phyloP scores from a whole-genome alignment of 2,888 invertebrate species.

The Trichogramma evanescens region DNA sequence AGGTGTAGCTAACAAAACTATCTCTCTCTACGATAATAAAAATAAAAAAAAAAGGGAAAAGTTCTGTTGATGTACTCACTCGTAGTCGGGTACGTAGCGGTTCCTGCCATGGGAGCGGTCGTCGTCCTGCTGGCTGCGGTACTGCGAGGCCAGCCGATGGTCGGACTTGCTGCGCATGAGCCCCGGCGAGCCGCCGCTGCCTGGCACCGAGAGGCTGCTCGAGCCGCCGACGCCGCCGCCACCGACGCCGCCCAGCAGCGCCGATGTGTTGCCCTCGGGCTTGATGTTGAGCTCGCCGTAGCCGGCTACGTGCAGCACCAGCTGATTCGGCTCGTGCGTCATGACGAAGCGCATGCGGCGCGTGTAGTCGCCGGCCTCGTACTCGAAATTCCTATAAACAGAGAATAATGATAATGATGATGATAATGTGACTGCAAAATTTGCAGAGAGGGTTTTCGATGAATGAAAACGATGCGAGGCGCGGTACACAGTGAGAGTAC shows the following conservation, averaged over 20 bases:
- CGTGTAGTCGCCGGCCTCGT: conserved; percentile 84
- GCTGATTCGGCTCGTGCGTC: conserved; percentile 86
- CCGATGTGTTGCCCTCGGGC: conserved; percentile 48
- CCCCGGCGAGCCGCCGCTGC: conserved; percentile 61
- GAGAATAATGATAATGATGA: too few relatives aligned
- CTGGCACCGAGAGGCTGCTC: conserved; percentile 53
- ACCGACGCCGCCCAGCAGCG: conserved; percentile 38
- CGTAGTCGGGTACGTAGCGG: conserved; percentile 46
- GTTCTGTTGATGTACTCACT: conserved; percentile 32
- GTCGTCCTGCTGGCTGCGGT: conserved; percentile 75
- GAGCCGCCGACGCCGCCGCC: conserved; percentile 34
- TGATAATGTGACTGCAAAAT: background rate
- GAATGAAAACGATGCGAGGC: too few relatives aligned
- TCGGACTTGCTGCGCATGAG: conserved; percentile 90
- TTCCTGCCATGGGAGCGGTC: conserved; percentile 50
- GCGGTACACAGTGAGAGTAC: too few relatives aligned
- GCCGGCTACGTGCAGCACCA: conserved; percentile 79
- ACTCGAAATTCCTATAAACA: conserved; percentile 71
- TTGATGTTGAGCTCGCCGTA: conserved; percentile 85
- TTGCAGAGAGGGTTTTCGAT: background rate
- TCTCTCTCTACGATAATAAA: background rate
- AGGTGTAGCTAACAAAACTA: too few relatives aligned
- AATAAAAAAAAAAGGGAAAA: background rate
- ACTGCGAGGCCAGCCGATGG: conserved; percentile 81
- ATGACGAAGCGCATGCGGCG: conserved; percentile 79